These are phyloP conservation scores for Drosophila parvula DNA, from an alignment of 1,140 invertebrate genomes.

Conservation along the genomic window DNA sequence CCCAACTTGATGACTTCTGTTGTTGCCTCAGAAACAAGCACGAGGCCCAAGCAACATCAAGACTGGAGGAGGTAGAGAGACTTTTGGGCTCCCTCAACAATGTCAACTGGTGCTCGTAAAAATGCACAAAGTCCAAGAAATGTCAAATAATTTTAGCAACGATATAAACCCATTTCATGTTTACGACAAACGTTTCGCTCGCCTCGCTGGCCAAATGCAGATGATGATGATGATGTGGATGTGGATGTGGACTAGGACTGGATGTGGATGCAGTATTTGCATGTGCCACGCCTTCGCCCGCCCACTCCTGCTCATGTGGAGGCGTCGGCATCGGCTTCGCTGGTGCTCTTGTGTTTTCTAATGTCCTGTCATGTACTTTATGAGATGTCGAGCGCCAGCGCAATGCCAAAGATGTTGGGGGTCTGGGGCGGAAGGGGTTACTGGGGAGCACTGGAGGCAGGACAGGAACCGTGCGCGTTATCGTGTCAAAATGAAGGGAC, in stretches of 20 bases:
- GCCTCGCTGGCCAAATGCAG: constrained; percentile 33
- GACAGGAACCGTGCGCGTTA: constrained; percentile 67
- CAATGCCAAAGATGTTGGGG: constrained; percentile 76
- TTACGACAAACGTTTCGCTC: constrained; percentile 68
- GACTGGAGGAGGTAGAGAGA: constrained; percentile 1
- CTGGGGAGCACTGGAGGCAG: not conserved
- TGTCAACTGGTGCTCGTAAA: constrained; percentile 77
- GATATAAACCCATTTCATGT: constrained; percentile 84
- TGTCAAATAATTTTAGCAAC: constrained; percentile 84
- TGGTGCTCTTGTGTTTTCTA: constrained; percentile 75
- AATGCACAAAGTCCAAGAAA: constrained; percentile 82
- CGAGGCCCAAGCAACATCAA: constrained; percentile 37
- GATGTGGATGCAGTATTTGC: constrained; percentile 62
- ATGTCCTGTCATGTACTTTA: constrained; percentile 83
- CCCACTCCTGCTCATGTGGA: constrained; percentile 44
- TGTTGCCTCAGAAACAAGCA: constrained; percentile 17
- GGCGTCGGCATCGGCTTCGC: constrained; percentile 50
- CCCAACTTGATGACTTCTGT: constrained; percentile 34
- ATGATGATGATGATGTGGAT: constrained; percentile 20
- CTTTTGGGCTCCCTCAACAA: constrained; percentile 51
- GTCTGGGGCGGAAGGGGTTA: constrained; percentile 1
- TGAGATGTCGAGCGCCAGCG: constrained; percentile 81
- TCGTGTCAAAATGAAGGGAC: constrained; percentile 81
- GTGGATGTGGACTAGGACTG: constrained; percentile 15
- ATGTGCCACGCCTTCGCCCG: constrained; percentile 46